Evolutionary conservation across 53 echinoderm and acorn worm species (phyloP), one percentile per base, ranked within the genome.

Genomic region (Crossaster papposus): DNA sequence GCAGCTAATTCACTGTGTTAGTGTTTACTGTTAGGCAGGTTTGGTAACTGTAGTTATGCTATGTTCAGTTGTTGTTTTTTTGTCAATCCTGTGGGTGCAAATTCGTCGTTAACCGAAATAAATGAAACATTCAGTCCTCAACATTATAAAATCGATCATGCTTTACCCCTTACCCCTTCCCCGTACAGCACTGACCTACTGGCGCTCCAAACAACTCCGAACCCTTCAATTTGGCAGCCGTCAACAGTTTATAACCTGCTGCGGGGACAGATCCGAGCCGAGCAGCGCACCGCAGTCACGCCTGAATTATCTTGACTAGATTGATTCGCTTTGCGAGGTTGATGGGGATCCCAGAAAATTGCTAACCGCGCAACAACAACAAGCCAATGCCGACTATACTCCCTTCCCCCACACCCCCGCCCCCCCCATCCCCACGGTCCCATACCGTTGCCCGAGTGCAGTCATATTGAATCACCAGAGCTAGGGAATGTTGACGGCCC

Each of bases 281-380:
- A n/a, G 34, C 5, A 38, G 23, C 72, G 15, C 71, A 29, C 53
- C 75, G 1, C 36, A 28, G 86, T 75, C 76, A 86, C 86, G 86
- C 86, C 24, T 54, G 86, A 86, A 54, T 86, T 74, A 54, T 35
- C 75, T 36, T 34, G 55, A 23, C 10, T 23, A 75, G 73, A 86
- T 76, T 86, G 86, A 86, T 86, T 86, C 51, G 76, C 35, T 75
- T 74, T 86, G 86, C 51, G 54, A 75, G 75, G 74, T 75, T 54
- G 86, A 85, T 85, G 85, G 71, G 44, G 36, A 32, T 72, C 53
- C 74, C 86, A 31, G 74, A 53, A 53, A 58, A 74, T 54, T 73
- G 75, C 74, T 55, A 18, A 58, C 32, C 70, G 73, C 86, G 74
- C 87, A 33, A 58, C 80, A 80, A 58, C 80, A 80, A 80, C 80